Percentiles rank a stretch among this genome's conserved stretches.
phyloP scores from a whole-genome alignment of 2,797 vertebrate genomes.

The Sebastes steindachneri region DNA sequence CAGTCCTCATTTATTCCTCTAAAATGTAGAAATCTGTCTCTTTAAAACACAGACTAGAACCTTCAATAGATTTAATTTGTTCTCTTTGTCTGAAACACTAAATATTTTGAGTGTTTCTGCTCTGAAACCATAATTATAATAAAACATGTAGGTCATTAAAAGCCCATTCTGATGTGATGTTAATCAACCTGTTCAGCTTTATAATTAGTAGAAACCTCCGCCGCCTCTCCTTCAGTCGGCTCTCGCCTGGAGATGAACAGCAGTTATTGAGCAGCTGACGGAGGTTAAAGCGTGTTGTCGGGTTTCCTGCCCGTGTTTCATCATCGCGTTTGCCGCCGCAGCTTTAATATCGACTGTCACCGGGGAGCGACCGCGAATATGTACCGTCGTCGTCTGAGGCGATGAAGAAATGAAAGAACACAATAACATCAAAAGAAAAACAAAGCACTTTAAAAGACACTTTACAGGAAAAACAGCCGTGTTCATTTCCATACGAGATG shows the following conservation, averaged over 20 bases:
- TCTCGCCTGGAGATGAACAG: conserved; percentile 40
- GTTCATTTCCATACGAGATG: conserved; percentile 74
- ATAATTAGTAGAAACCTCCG: conserved; percentile 54
- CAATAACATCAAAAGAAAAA: conserved; percentile 77
- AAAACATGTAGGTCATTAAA: conserved; percentile 43
- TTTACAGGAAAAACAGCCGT: conserved; percentile 57
- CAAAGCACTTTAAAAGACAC: conserved; percentile 47
- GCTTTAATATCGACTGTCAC: conserved; percentile 68
- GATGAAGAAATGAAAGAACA: conserved; percentile 69
- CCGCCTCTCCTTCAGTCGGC: conserved; percentile 34
- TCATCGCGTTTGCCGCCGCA: conserved; percentile 49
- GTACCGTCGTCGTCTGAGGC: conserved; percentile 64
- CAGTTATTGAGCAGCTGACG: conserved; percentile 41
- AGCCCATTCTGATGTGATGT: conserved; percentile 33
- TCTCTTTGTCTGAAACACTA: conserved; percentile 11
- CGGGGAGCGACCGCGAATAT: conserved; percentile 53
- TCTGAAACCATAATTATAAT: conserved; percentile 7
- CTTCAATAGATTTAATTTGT: neutral
- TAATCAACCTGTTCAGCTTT: conserved; percentile 50
- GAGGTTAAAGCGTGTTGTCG: conserved; percentile 51
- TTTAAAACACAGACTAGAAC: neutral
- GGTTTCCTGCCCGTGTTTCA: conserved; percentile 57
- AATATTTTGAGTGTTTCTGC: conserved; percentile 15
- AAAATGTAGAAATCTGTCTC: neutral
- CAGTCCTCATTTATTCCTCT: neutral